Conservation (phyloP, 2,113 vertebrate genomes). For the human region DNA sequence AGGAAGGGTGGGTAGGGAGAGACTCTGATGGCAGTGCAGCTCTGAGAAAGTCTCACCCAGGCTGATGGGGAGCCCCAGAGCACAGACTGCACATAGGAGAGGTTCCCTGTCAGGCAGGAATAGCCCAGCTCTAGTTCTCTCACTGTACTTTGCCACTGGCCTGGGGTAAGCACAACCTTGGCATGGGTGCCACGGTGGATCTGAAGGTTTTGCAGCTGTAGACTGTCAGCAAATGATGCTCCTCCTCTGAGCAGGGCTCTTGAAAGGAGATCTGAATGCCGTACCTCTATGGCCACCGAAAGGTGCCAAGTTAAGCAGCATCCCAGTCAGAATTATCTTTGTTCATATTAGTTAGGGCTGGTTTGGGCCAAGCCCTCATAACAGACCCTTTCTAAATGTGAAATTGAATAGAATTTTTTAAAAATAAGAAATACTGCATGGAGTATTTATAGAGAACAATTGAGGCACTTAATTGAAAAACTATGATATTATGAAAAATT, state of each 20-base stretch:
- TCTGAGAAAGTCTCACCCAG: background rate
- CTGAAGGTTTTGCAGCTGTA: background rate
- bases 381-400: background rate
- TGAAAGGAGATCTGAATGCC: background rate
- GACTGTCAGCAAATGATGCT: background rate
- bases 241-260: background rate
- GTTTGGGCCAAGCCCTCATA: background rate
- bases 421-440: background rate
- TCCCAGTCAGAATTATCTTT: background rate
- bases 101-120: background rate
- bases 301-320: background rate
- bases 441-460: constrained; percentile 2
- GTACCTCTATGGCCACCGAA: background rate
- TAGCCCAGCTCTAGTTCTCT: background rate
- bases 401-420: constrained; percentile 10
- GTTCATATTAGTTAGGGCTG: constrained; percentile 10
- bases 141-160: background rate
- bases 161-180: background rate
- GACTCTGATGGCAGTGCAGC: background rate
- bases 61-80: background rate
- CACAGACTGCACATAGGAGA: background rate
- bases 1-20: background rate
- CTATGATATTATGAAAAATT: constrained; percentile 17
- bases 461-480: background rate
- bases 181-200: background rate